These are phyloP conservation scores for Cephus rjabovi DNA, from an alignment of 2,888 invertebrate genomes.

Conservation along the genomic window DNA sequence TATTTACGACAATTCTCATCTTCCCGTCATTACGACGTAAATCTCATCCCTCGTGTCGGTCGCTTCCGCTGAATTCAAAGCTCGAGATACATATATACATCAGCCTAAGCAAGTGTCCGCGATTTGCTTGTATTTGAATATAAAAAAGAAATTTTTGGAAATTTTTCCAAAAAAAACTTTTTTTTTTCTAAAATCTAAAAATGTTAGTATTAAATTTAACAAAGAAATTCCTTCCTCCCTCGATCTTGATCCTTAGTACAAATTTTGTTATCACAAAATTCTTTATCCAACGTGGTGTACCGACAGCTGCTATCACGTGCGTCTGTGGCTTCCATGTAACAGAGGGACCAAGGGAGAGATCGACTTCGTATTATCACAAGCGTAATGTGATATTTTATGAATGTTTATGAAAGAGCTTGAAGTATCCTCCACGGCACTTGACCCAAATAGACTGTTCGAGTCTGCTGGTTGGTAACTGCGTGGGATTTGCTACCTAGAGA, in stretches of 20 bases:
- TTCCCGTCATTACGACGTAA: slow-evolving; percentile 43
- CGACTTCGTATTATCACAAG: not conserved
- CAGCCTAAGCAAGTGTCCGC: no score
- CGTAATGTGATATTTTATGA: slow-evolving; percentile 41
- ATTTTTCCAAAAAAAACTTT: no score
- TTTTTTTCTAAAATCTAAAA: no score
- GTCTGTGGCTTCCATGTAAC: slow-evolving; percentile 10
- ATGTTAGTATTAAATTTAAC: no score
- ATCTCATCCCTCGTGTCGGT: not conserved
- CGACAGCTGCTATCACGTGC: no score
- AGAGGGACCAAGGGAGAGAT: not conserved
- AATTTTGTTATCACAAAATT: no score
- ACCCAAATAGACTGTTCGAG: slow-evolving; percentile 37
- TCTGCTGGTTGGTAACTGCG: slow-evolving; percentile 10
- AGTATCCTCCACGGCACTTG: slow-evolving; percentile 29
- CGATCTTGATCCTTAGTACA: no score
- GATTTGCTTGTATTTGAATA: no score
- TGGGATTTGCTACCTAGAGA: slow-evolving; percentile 3
- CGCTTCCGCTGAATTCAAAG: not conserved
- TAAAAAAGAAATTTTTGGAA: no score
- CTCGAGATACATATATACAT: no score
- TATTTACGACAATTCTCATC: slow-evolving; percentile 52
- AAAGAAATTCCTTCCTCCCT: no score
- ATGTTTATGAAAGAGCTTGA: slow-evolving; percentile 43
- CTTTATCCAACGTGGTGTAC: no score